These are phyloP conservation scores for Digitonthophagus gazella DNA, from an alignment of 2,888 invertebrate species.

Conservation along the genomic window DNA sequence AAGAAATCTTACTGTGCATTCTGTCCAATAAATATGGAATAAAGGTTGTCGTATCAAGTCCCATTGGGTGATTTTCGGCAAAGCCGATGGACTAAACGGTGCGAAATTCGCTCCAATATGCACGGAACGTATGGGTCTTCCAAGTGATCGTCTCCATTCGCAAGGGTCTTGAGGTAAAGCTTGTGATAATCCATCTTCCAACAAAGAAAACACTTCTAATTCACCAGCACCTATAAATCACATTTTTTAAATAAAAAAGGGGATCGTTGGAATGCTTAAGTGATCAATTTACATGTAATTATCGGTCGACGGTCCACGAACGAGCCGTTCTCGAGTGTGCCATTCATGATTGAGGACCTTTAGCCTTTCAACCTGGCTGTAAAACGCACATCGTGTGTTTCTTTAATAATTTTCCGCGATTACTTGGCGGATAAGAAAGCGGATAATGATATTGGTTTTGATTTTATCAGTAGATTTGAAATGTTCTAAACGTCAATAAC, in stretches of 20 bases:
- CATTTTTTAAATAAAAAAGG: neutral
- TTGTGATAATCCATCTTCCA: constrained; percentile 74
- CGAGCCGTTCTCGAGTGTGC: constrained; percentile 39
- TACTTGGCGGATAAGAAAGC: neutral
- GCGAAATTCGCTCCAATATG: constrained; percentile 79
- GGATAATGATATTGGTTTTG: neutral
- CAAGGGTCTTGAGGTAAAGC: constrained; percentile 83
- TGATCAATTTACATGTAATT: constrained; percentile 66
- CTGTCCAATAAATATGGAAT: constrained; percentile 93
- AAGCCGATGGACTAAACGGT: constrained; percentile 71
- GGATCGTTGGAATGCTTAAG: neutral
- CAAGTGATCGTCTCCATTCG: constrained; percentile 90
- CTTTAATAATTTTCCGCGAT: neutral
- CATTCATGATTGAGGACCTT: constrained; percentile 57
- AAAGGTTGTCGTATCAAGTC: constrained; percentile 85
- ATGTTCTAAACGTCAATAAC: constrained; percentile 31
- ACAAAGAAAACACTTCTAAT: constrained; percentile 76
- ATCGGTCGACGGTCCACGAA: constrained; percentile 56
- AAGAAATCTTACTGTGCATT: constrained; percentile 87
- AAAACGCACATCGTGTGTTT: constrained; percentile 40
- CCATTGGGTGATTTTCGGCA: constrained; percentile 72
- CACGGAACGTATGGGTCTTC: constrained; percentile 81
- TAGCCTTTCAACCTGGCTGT: constrained; percentile 41
- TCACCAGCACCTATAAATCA: constrained; percentile 67
- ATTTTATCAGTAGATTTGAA: constrained; percentile 15